These are phyloP conservation scores for Plestiodon gilberti DNA, from an alignment of 2,113 vertebrate genomes.

Conservation along the genomic window DNA sequence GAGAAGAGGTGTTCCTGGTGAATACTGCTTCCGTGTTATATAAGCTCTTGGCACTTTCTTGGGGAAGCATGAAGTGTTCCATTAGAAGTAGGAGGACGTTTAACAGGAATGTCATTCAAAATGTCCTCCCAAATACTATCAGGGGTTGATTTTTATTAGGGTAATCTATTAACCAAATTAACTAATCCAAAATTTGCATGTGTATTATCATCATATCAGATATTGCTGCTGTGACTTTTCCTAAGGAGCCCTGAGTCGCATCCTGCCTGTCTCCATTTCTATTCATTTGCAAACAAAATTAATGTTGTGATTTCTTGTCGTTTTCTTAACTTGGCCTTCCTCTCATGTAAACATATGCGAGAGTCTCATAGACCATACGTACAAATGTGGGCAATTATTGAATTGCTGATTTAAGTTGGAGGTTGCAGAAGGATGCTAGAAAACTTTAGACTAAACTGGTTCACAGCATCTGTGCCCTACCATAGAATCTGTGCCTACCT, in stretches of 20 bases:
- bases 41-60: background rate
- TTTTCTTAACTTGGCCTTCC: background rate
- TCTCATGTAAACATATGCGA: background rate
- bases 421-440: background rate
- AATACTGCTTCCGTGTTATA: background rate
- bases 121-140: fast-evolving
- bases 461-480: background rate
- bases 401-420: background rate
- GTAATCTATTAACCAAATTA: slow-evolving; percentile 72
- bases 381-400: background rate
- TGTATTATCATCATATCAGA: fast-evolving
- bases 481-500: background rate
- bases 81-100: fast-evolving
- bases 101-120: background rate
- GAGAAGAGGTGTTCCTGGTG: background rate
- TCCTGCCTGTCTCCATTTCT: background rate
- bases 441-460: background rate
- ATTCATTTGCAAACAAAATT: background rate
- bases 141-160: background rate
- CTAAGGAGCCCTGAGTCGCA: background rate
- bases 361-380: background rate
- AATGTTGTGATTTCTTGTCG: background rate
- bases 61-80: background rate
- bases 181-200: slow-evolving; percentile 51
- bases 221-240: background rate